Base-by-base conservation (phyloP, 2,113 vertebrate species). In the Cyanocitta stelleri region DNA sequence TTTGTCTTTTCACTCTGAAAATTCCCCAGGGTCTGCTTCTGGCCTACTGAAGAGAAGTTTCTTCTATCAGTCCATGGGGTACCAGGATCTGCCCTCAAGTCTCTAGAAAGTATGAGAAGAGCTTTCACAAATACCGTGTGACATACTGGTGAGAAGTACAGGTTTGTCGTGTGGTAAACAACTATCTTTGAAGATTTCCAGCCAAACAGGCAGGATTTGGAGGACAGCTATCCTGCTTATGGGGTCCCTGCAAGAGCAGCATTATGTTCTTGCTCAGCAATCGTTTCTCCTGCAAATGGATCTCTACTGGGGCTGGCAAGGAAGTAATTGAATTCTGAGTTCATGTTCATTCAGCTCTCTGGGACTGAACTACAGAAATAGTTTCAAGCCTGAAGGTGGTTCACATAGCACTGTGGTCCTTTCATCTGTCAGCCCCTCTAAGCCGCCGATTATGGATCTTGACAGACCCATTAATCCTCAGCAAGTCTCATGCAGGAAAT, bases 391-490 rank as follows among this genome's bases (percentile, higher is more conserved):
- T 4, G 3, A 94, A 96, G 71, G 87, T 90, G 71, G 82, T 67
- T 95, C 81, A 85, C 74, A 89, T 35, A 85, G 64, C 66, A 69
- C 76, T 26, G 20, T 1, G 0, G 51, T 61, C 55, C 93, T 87
- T 88, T 94, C 75, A 76, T 56, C 54, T 85, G 41, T 80, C 89
- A 83, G 89, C 89, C 91, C 87, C 61, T 72, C 89, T 93, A 85
- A 96, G 44, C 72, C 0, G 0, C 44, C 0, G 3, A 73, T 76
- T 66, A 64, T 2, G 0, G 24, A 49, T 85, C 87, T 37, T 95
- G 94, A 88, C 93, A 94, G 93, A 85, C 32, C 39, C 87, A 85
- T 91, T 84, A 94, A 97, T 87, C 81, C 71, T 89, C 66, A 22
- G 44, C 5, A 3, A 59, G 54, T 52, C 79, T 89, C 81, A 58